Evolutionary conservation across 2,888 invertebrate genomes (phyloP).

Genomic region (Meganola albula): DNA sequence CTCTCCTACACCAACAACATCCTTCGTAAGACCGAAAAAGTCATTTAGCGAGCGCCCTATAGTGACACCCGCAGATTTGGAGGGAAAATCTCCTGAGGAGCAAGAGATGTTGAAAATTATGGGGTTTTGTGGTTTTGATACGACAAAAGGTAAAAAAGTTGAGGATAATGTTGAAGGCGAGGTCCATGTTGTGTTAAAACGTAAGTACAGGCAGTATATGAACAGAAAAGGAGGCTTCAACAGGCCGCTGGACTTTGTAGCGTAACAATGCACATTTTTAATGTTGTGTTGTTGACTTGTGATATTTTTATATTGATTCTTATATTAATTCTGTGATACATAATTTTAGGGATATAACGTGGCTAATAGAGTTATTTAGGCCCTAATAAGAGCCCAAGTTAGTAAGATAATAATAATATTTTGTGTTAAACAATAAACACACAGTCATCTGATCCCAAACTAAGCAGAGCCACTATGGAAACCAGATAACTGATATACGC

Average conservation of each 20-base stretch:
- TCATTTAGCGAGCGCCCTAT: constrained; percentile 79
- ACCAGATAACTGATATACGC: too few species aligned
- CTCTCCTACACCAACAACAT: constrained; percentile 60
- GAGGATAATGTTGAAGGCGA: constrained; percentile 96
- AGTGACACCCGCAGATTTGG: constrained; percentile 89
- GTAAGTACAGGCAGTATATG: constrained; percentile 99
- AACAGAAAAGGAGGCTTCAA: constrained; percentile 99
- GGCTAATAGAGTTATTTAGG: too few species aligned
- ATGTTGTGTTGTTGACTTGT: constrained; percentile 34
- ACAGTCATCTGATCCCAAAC: too few species aligned
- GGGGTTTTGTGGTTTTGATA: constrained; percentile 98
- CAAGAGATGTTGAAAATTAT: constrained; percentile 96
- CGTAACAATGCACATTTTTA: constrained; percentile 60
- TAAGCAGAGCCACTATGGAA: too few species aligned
- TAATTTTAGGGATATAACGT: not conserved
- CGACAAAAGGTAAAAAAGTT: constrained; percentile 97
- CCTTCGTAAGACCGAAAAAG: constrained; percentile 60
- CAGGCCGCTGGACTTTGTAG: constrained; percentile 97
- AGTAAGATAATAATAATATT: too few species aligned
- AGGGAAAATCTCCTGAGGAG: constrained; percentile 93
- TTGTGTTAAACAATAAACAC: too few species aligned
- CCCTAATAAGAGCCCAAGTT: too few species aligned
- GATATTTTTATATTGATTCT: constrained; percentile 35
- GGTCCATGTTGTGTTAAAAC: constrained; percentile 95
- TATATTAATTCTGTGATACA: constrained; percentile 22